These are phyloP conservation scores for Oreochromis mossambicus DNA, from an alignment of 2,797 vertebrate species.

Conservation along the genomic window DNA sequence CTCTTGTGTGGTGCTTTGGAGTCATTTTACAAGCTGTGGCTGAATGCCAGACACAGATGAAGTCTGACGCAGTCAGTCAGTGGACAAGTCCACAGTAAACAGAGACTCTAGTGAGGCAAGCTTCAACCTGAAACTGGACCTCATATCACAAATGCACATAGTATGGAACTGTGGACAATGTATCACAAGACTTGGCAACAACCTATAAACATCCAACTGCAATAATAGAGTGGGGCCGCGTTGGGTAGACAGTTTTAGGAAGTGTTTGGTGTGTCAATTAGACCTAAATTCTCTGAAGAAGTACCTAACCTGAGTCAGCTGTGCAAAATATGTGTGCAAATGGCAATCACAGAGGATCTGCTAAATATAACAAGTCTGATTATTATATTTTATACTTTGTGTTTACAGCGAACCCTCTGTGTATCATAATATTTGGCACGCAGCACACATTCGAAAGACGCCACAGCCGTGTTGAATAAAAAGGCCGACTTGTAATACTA, in stretches of 20 bases:
- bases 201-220: conserved; percentile 32
- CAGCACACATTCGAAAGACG: not conserved
- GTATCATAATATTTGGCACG: conserved; percentile 36
- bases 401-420: conserved; percentile 53
- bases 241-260: not conserved
- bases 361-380: conserved; percentile 21
- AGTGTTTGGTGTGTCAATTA: conserved; percentile 2
- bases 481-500: conserved; percentile 22
- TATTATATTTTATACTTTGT: conserved; percentile 38
- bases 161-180: conserved; percentile 35
- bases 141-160: conserved; percentile 48
- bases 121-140: conserved; percentile 54
- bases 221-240: not conserved
- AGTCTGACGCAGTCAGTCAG: conserved; percentile 40
- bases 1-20: conserved; percentile 28
- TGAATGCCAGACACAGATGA: conserved; percentile 49
- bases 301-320: not conserved
- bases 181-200: conserved; percentile 31
- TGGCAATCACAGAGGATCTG: not conserved
- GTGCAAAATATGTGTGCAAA: not conserved
- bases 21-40: conserved; percentile 69
- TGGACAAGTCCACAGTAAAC: conserved; percentile 63
- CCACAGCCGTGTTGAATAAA: conserved; percentile 3
- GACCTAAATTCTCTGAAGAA: not conserved
- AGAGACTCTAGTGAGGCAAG: conserved; percentile 53